A percentile compares a stretch with the other conserved stretches of the same genome.
Conservation (phyloP, 2,888 invertebrate species). For the Lasioglossum zephyrum region DNA sequence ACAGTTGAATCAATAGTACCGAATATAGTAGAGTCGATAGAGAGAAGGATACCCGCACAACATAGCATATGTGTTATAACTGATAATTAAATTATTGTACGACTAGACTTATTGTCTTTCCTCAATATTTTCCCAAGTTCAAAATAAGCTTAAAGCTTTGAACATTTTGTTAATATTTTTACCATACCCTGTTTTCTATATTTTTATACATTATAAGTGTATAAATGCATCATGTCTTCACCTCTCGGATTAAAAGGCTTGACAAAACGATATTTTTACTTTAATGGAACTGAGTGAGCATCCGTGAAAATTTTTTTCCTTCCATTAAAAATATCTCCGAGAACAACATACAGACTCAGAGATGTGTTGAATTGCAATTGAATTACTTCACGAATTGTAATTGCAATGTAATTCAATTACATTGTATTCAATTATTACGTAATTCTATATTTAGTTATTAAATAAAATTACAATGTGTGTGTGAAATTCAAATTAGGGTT, state of each 20-base stretch:
- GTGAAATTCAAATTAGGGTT: no score
- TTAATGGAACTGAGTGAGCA: background rate
- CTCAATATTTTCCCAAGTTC: background rate
- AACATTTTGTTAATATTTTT: background rate
- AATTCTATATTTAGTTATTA: no score
- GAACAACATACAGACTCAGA: background rate
- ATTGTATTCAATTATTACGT: no score
- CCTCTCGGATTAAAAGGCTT: background rate
- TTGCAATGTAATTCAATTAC: no score
- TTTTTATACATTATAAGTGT: background rate
- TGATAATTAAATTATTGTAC: background rate
- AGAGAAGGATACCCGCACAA: background rate
- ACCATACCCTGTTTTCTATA: background rate
- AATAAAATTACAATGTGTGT: no score
- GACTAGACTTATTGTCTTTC: background rate
- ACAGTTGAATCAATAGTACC: background rate
- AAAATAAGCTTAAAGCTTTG: background rate
- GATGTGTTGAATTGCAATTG: no score
- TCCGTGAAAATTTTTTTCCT: background rate
- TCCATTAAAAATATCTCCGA: background rate
- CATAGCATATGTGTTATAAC: conserved; percentile 13
- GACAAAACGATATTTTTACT: background rate
- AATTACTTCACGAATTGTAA: no score
- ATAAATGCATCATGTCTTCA: background rate
- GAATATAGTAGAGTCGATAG: background rate